A percentile compares a stretch with the other conserved stretches of the same genome.
Evolutionary conservation across 2,113 vertebrate genomes (phyloP).

Genomic region (Bettongia penicillata): DNA sequence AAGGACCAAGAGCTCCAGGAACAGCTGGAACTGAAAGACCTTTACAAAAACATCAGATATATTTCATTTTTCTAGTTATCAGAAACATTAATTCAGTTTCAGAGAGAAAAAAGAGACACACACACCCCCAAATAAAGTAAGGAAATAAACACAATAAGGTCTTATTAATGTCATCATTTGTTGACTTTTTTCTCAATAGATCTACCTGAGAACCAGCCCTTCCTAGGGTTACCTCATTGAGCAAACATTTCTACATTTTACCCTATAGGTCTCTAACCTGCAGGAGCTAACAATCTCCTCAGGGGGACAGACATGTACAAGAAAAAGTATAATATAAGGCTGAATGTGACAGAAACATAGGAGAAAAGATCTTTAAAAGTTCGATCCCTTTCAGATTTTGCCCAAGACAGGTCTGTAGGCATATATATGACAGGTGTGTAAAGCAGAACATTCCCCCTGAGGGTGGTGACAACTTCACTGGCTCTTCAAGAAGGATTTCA

Average conservation of each 20-base stretch:
- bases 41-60: constrained; percentile 63
- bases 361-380: neutral
- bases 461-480: neutral
- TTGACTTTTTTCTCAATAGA: constrained; percentile 1
- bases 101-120: constrained; percentile 11
- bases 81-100: constrained; percentile 25
- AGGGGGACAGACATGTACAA: neutral
- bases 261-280: neutral
- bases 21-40: constrained; percentile 81
- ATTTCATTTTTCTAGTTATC: constrained; percentile 54
- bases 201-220: neutral
- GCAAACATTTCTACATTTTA: neutral
- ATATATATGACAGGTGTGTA: neutral
- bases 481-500: neutral
- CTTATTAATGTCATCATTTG: neutral
- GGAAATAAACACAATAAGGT: constrained; percentile 24
- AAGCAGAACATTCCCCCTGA: neutral
- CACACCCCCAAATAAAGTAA: neutral
- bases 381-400: neutral
- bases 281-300: neutral
- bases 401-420: neutral
- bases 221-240: neutral
- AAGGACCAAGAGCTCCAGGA: constrained; percentile 81
- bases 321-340: neutral
- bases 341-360: neutral